Evolutionary conservation across 1,140 invertebrate genomes (phyloP).

Genomic region (Samia ricini): DNA sequence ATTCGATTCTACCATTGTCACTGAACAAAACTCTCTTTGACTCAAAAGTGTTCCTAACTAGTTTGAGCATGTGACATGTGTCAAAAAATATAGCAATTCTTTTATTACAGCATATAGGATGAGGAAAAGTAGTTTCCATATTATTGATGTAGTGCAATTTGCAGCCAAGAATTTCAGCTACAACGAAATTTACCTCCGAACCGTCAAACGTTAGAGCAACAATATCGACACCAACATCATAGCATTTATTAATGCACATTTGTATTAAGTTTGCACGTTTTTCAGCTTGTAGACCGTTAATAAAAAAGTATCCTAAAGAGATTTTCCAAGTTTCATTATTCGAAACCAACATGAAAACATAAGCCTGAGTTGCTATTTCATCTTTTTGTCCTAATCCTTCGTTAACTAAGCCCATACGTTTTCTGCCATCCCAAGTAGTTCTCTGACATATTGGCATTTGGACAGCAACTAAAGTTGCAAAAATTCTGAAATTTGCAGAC

Average conservation of each 20-base stretch:
- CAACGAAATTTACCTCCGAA: slow-evolving; percentile 24
- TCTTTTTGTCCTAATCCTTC: neutral
- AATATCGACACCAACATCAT: slow-evolving; percentile 29
- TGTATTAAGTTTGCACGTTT: slow-evolving; percentile 33
- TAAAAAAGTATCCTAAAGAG: slow-evolving; percentile 43
- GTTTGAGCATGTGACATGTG: slow-evolving; percentile 60
- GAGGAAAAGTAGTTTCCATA: slow-evolving; percentile 39
- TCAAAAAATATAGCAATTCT: slow-evolving; percentile 46
- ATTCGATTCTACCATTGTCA: slow-evolving; percentile 16
- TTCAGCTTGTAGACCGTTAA: slow-evolving; percentile 27
- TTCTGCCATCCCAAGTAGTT: neutral
- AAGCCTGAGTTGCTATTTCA: slow-evolving; percentile 34
- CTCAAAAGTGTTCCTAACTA: slow-evolving; percentile 29
- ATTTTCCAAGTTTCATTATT: slow-evolving; percentile 44
- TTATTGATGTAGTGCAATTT: slow-evolving; percentile 18
- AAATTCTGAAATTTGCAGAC: slow-evolving; percentile 13
- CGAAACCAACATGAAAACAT: slow-evolving; percentile 41
- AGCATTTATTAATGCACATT: slow-evolving; percentile 26
- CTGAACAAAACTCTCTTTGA: slow-evolving; percentile 24
- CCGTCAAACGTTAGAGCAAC: slow-evolving; percentile 36
- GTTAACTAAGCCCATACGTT: neutral
- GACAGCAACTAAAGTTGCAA: slow-evolving; percentile 19
- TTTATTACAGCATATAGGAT: slow-evolving; percentile 28
- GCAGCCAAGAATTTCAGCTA: slow-evolving; percentile 25
- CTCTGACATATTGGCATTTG: slow-evolving; percentile 26